Evolutionary conservation across 2,888 invertebrate species (phyloP), one percentile per base, ranked within the genome.

Genomic region (Neria commutata): DNA sequence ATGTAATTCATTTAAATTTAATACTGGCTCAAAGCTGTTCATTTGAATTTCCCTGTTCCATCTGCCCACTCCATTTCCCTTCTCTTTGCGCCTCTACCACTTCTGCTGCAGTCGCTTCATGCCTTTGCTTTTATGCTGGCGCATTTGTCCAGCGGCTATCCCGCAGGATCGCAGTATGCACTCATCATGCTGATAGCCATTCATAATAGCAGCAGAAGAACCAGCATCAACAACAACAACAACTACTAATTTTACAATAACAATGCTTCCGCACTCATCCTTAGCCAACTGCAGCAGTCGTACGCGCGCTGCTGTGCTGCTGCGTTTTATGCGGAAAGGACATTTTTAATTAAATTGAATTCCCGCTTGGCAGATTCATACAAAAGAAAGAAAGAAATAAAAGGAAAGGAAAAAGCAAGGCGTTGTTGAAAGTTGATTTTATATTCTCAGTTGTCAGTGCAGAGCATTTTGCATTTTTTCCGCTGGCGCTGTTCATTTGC

Each of bases 321-420:
- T n/a, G n/a, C n/a, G n/a, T n/a, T n/a, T n/a, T n/a, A n/a, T n/a
- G n/a, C 19, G 6, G 42, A 42, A 42, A 72, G 76, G 73, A 73
- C 75, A 77, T 76, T 75, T 77, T 75, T 75, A 75, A 75, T 75
- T 75, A 77, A 77, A 75, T 74, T 75, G 76, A 69, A 75, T 75
- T 75, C 77, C 73, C 73, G 75, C 76, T 71, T 74, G 72, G 65
- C 67, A 74, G 75, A 76, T 77, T 77, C 76, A 72, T 74, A 26
- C 60, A 59, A 61, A 65, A 63, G 62, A 60, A 64, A 64, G 60
- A 62, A 45, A n/a, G n/a, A n/a, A n/a, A n/a, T n/a, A n/a, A n/a
- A 45, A 45, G 23, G 3, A 1, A 33, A 33, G 21, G 33, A 33
- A 26, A 48, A 23, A 54, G 8, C 3, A 16, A 54, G 49, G 29